Evolutionary conservation across 2,888 invertebrate genomes (phyloP).

Genomic region (Ferdinandea cuprea): DNA sequence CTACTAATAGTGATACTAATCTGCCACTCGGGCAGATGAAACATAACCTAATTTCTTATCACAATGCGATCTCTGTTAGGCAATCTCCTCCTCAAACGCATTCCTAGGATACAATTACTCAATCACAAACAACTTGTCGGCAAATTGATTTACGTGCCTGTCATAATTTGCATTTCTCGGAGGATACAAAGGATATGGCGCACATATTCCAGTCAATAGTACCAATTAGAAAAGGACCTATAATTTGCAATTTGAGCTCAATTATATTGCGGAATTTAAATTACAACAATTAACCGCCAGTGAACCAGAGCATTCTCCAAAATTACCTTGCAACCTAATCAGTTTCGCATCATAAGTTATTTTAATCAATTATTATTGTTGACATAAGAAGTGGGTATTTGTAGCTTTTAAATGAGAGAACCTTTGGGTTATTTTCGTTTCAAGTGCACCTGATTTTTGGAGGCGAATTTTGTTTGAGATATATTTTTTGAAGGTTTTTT

Average conservation of each 20-base stretch:
- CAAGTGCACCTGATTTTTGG: too few relatives aligned
- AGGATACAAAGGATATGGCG: not conserved
- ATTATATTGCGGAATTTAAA: constrained; percentile 13
- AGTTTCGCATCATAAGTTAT: constrained; percentile 13
- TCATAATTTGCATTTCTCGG: constrained; percentile 1
- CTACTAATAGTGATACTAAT: not conserved
- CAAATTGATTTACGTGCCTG: not conserved
- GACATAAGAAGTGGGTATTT: not conserved
- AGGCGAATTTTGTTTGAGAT: too few relatives aligned
- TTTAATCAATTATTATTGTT: not conserved
- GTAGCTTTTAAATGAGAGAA: too few relatives aligned
- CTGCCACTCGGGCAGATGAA: not conserved
- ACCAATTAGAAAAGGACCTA: constrained; percentile 9
- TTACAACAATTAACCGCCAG: constrained; percentile 2
- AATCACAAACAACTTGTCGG: not conserved
- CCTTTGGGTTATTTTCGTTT: constrained; percentile 8
- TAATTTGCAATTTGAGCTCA: constrained; percentile 6
- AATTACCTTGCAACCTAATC: constrained; percentile 1
- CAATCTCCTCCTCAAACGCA: not conserved
- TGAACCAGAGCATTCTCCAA: not conserved
- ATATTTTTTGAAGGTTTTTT: too few relatives aligned
- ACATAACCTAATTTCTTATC: not conserved
- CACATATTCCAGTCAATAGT: not conserved
- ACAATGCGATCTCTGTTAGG: not conserved
- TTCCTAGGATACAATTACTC: not conserved